A percentile compares a stretch with the other conserved stretches of the same genome.
Conservation (phyloP, 2,888 invertebrate species). For the Neoitamus cyanurus region DNA sequence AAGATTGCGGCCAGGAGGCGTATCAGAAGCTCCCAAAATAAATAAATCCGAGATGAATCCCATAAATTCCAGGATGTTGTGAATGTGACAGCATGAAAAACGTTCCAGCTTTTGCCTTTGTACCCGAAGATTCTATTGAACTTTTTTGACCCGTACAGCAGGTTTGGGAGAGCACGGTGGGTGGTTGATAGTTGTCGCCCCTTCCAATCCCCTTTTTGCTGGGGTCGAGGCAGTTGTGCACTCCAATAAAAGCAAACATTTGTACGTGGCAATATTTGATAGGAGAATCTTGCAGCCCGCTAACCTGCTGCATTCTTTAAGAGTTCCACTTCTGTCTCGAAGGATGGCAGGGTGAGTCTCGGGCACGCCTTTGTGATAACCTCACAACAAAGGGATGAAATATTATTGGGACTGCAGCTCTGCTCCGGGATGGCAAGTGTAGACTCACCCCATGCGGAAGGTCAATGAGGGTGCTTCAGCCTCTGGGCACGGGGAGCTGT, state of each 20-base stretch:
- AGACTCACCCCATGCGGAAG: neutral
- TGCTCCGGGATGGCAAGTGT: neutral
- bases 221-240: neutral
- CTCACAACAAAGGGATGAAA: conserved; percentile 21
- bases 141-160: neutral
- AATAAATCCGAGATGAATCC: conserved; percentile 39
- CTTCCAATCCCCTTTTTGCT: neutral
- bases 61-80: conserved; percentile 40
- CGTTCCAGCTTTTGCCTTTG: conserved; percentile 39
- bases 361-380: conserved; percentile 20
- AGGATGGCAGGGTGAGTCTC: neutral
- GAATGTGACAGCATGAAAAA: conserved; percentile 45
- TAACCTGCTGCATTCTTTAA: conserved; percentile 21
- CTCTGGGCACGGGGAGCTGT: neutral
- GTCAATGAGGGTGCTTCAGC: neutral
- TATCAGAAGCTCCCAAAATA: conserved; percentile 23
- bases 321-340: neutral
- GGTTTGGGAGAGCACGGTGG: neutral
- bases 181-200: neutral
- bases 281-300: neutral
- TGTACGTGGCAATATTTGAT: conserved; percentile 29
- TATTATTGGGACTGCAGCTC: conserved; percentile 7
- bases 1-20: neutral
- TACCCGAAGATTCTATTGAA: conserved; percentile 31
- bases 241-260: conserved; percentile 26